These are phyloP conservation scores for Solenopsis invicta DNA, from an alignment of 1,140 invertebrate genomes.

Conservation along the genomic window DNA sequence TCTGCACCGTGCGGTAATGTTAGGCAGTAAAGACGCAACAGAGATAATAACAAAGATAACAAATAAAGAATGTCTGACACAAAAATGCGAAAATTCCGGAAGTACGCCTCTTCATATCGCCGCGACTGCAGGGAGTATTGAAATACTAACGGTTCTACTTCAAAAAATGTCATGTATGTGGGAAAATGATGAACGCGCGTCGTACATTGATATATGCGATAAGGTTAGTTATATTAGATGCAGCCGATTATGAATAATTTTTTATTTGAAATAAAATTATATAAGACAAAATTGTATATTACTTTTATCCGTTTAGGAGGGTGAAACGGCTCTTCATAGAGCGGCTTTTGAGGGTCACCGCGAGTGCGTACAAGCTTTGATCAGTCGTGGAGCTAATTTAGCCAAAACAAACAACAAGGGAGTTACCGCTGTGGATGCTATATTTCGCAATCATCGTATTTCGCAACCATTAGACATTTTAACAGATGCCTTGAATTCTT, in stretches of 20 bases:
- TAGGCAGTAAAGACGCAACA: slow-evolving; percentile 59
- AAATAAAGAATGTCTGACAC: not conserved
- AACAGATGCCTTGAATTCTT: slow-evolving; percentile 56
- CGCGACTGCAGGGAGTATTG: slow-evolving; percentile 27
- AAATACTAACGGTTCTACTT: slow-evolving; percentile 48
- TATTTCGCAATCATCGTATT: slow-evolving; percentile 66
- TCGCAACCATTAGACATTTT: slow-evolving; percentile 46
- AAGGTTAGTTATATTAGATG: slow-evolving; percentile 7
- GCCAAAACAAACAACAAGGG: slow-evolving; percentile 31
- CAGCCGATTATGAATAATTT: not conserved
- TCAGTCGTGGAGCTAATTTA: slow-evolving; percentile 57
- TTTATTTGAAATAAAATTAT: no score
- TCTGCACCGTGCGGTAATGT: slow-evolving; percentile 52
- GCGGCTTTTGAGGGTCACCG: slow-evolving; percentile 61
- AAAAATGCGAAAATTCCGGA: slow-evolving; percentile 22
- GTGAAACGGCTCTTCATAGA: slow-evolving; percentile 63
- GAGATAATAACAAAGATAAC: no score
- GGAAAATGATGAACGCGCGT: no score
- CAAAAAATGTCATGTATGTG: not conserved
- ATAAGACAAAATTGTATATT: not conserved
- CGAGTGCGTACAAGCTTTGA: slow-evolving; percentile 46
- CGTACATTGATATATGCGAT: slow-evolving; percentile 50
- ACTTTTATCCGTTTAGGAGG: slow-evolving; percentile 5
- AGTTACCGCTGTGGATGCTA: slow-evolving; percentile 52
- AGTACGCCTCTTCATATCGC: slow-evolving; percentile 59